Base-by-base conservation (phyloP, 2,113 vertebrate genomes). In the Ptilonorhynchus violaceus region DNA sequence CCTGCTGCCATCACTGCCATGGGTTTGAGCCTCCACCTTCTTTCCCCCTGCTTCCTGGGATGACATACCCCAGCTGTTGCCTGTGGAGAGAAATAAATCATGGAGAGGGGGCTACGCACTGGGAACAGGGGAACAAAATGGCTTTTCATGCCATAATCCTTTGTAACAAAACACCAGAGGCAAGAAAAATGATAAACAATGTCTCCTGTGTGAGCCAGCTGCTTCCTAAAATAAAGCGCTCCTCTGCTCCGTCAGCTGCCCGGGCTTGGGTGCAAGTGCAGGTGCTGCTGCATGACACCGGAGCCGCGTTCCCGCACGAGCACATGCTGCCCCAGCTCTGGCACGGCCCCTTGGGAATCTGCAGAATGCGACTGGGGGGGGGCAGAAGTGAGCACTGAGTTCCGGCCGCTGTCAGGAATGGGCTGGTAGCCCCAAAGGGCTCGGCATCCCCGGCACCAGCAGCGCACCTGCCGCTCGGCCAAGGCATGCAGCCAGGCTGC, bases 141-240 rank as follows among this genome's bases (percentile, higher is more conserved):
- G 46, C 94, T 97, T 95, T 95, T 97, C 87, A 94, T 89, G 78
- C 74, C 63, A 69, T 95, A 96, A 94, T 93, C 94, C 85, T 92
- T 93, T 92, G 90, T 92, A 94, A 95, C 85, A 85, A 96, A 90
- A 95, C 82, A 92, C 88, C 30, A 63, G 73, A n/a, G 58, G 46
- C 85, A 60, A 60, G 46, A 64, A 80, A 67, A 75, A 79, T 4
- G 35, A 55, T 73, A 50, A 93, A 96, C 93, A 96, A 93, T 83
- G 89, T 94, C 78, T 95, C 59, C 92, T 95, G 60, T 94, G 96
- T 94, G 55, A 96, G 67, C 37, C 96, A 96, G 93, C 96, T 96
- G 96, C 93, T 94, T 92, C 92, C 92, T 56, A 95, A 95, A 95
- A 96, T 91, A 87, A 88, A 90, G 47, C 9, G 0, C 30, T 62